These are phyloP conservation scores for Melipona bicolor DNA, from an alignment of 2,888 invertebrate species.

Conservation along the genomic window DNA sequence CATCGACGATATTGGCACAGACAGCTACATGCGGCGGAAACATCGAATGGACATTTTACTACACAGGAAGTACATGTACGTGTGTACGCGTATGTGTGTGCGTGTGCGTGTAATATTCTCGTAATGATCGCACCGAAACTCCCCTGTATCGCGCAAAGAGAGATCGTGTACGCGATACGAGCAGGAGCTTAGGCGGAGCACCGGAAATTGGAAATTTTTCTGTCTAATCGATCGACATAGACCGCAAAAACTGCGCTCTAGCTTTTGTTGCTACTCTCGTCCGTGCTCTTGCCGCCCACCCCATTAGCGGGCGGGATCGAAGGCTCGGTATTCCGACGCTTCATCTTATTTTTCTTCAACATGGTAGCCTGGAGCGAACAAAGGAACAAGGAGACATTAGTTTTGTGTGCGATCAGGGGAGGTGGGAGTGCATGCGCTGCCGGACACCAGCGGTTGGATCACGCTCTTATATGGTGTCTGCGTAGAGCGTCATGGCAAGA, in stretches of 20 bases:
- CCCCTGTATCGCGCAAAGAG: conserved; percentile 62
- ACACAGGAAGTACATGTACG: conserved; percentile 60
- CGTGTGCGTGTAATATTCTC: conserved; percentile 21
- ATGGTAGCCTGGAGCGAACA: conserved; percentile 95
- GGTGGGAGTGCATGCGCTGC: conserved; percentile 78
- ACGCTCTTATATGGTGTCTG: conserved; percentile 63
- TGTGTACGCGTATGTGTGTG: conserved; percentile 8
- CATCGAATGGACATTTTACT: conserved; percentile 62
- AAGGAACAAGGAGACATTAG: conserved; percentile 83
- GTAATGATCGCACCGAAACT: conserved; percentile 76
- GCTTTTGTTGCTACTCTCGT: conserved; percentile 85
- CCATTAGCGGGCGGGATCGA: conserved; percentile 90
- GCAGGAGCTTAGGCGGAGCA: conserved; percentile 73
- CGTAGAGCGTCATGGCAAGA: conserved; percentile 59
- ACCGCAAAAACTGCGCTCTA: conserved; percentile 80
- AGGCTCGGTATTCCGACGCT: conserved; percentile 95
- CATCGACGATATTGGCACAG: conserved; percentile 53
- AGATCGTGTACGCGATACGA: conserved; percentile 59
- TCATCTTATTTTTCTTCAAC: conserved; percentile 99
- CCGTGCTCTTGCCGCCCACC: conserved; percentile 89
- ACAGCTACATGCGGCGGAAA: conserved; percentile 61
- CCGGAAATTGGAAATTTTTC: conserved; percentile 55
- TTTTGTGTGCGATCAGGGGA: conserved; percentile 78
- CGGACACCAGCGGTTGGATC: conserved; percentile 73
- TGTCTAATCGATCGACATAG: conserved; percentile 65